Base-by-base conservation (phyloP, 2,113 vertebrate genomes). In the Rhinolophus ferrumequinum region DNA sequence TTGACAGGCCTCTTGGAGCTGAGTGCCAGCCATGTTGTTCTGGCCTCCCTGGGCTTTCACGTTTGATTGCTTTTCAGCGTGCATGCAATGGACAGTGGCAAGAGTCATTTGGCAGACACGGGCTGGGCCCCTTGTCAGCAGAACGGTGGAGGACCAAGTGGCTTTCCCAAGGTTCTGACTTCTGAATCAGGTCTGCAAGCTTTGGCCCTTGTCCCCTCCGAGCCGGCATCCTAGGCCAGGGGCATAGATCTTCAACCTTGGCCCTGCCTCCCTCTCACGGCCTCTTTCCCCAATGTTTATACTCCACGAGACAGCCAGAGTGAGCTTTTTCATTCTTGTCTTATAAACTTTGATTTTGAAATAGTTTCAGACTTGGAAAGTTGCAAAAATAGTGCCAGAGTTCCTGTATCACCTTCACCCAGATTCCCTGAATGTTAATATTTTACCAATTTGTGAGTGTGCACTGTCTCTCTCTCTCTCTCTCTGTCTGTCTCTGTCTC, bases 311-410 rank as follows among this genome's bases (percentile, higher is more conserved):
- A 73, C 26, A 21, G 38, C 75, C 84, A 35, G 73, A 62, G 50
- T 16, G 64, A 26, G 47, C 56, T 54, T 73, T 24, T 13, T 19
- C 7, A 76, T 62, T 88, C 83, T 89, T 93, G 56, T 77, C 88
- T 96, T 47, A 69, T 44, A 26, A 88, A 91, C 58, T 41, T 72
- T 75, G 69, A 72, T 62, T 96, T 80, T 64, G 85, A 96, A 93
- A 90, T 72, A 75, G 89, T 92, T 95, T 92, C 60, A 84, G 69
- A 60, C 50, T 92, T 76, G 80, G 69, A 87, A 90, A 92, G 76
- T 66, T 96, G 28, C 28, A 95, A 92, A 93, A 77, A 35, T 28
- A 50, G 41, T 70, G 28, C 56, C 56, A n/a, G 79, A 72, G 8
- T 86, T 64, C 10, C 35, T 38, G 21, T 64, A n/a, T 70, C n/a